A percentile compares a stretch with the other conserved stretches of the same genome.
Evolutionary conservation across 2,797 vertebrate species (phyloP).

Genomic region (Melanotaenia parkinsoni): DNA sequence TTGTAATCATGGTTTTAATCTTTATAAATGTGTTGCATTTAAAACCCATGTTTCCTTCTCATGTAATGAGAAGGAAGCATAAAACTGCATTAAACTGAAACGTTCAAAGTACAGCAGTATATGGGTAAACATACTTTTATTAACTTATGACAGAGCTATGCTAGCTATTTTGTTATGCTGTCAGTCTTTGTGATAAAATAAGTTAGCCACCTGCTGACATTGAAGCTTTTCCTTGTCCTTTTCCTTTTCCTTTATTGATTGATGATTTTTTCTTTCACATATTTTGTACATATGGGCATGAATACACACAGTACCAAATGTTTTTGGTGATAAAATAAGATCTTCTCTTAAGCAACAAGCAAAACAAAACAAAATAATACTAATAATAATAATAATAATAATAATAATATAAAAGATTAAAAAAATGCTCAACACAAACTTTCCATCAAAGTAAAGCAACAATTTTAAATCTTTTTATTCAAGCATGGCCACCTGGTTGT

Average conservation of each 20-base stretch:
- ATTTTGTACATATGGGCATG: neutral
- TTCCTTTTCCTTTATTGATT: neutral
- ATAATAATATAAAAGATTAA: too few species aligned
- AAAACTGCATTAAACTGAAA: neutral
- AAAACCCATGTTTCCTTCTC: neutral
- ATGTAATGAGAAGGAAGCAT: neutral
- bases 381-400: too few species aligned
- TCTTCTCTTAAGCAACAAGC: constrained; percentile 8
- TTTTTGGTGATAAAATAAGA: neutral
- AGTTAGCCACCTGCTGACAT: neutral
- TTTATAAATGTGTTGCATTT: neutral
- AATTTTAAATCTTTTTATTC: constrained; percentile 40
- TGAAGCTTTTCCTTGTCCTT: neutral
- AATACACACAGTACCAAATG: neutral
- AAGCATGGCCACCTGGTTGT: constrained; percentile 59
- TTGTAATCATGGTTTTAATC: neutral
- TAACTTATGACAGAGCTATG: neutral
- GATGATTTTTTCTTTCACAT: neutral
- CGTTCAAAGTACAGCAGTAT: neutral
- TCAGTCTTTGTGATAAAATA: constrained; percentile 6
- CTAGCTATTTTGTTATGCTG: neutral
- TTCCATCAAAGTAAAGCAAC: constrained; percentile 15
- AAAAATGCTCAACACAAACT: neutral
- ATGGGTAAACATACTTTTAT: neutral
- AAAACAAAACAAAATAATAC: constrained; percentile 1